phyloP scores from a whole-genome alignment of 1,140 invertebrate species.

The Drosophila albomicans region DNA sequence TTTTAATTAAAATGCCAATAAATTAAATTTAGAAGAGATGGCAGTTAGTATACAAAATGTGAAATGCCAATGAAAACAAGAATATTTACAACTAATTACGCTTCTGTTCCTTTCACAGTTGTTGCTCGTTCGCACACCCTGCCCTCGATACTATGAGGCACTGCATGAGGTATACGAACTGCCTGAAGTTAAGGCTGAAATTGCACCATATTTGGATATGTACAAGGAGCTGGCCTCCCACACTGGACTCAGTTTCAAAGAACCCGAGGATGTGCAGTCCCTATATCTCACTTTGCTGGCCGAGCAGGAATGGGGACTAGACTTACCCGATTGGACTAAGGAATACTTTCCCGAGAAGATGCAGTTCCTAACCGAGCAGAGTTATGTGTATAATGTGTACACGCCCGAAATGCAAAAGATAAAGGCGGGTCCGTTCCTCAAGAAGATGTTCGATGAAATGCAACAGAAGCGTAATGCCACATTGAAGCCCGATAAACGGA shows the following conservation, averaged over 20 bases:
- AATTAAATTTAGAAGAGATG: too few species aligned
- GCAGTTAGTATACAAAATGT: too few species aligned
- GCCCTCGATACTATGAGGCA: conserved; percentile 87
- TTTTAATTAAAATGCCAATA: too few species aligned
- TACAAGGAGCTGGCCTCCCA: conserved; percentile 86
- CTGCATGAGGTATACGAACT: conserved; percentile 85
- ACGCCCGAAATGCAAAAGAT: conserved; percentile 87
- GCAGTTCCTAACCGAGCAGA: conserved; percentile 86
- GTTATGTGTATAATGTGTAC: conserved; percentile 87
- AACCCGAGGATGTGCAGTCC: conserved; percentile 88
- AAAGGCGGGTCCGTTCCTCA: conserved; percentile 87
- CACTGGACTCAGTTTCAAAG: conserved; percentile 87
- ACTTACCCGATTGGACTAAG: conserved; percentile 88
- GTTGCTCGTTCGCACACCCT: conserved; percentile 86
- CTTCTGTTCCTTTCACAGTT: conserved; percentile 81
- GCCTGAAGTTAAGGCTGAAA: conserved; percentile 85
- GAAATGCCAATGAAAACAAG: neutral
- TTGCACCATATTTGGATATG: conserved; percentile 86
- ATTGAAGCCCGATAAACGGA: conserved; percentile 86
- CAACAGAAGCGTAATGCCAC: conserved; percentile 85
- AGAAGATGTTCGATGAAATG: conserved; percentile 88
- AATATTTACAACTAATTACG: neutral
- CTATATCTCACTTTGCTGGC: conserved; percentile 88
- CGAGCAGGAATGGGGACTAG: conserved; percentile 87
- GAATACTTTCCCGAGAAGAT: conserved; percentile 88